A percentile compares a stretch with the other conserved stretches of the same genome.
phyloP scores from a whole-genome alignment of 2,113 vertebrate species.

The Cyprinodon variegatus region DNA sequence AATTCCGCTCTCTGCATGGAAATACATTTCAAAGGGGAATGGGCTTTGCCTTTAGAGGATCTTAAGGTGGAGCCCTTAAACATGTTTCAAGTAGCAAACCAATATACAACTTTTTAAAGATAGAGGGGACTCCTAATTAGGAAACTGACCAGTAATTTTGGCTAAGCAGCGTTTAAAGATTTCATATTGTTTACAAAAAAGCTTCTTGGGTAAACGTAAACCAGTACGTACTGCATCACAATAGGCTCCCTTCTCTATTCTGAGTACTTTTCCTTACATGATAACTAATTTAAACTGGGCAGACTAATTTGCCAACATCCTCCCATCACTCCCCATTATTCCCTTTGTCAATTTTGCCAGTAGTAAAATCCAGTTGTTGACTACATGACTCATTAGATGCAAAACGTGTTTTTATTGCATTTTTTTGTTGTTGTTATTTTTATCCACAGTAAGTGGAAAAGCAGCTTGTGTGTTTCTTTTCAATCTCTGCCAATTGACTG shows the following conservation, averaged over 20 bases:
- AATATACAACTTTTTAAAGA: slow-evolving; percentile 34
- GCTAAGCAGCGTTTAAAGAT: slow-evolving; percentile 51
- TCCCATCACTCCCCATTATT: too few relatives aligned
- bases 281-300: too few relatives aligned
- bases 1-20: slow-evolving; percentile 57
- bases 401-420: too few relatives aligned
- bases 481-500: neutral
- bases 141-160: slow-evolving; percentile 55
- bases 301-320: too few relatives aligned
- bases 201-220: neutral
- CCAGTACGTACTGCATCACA: neutral
- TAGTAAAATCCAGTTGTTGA: too few relatives aligned
- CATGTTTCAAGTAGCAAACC: slow-evolving; percentile 28
- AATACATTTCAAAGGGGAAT: slow-evolving; percentile 72
- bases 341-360: too few relatives aligned
- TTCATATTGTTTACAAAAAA: slow-evolving; percentile 34
- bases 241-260: neutral
- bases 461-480: neutral
- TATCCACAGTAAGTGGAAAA: too few relatives aligned
- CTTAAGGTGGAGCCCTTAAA: slow-evolving; percentile 36
- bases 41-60: slow-evolving; percentile 36
- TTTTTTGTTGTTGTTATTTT: too few relatives aligned
- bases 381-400: too few relatives aligned
- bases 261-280: too few relatives aligned
- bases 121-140: slow-evolving; percentile 65